A percentile compares a stretch with the other conserved stretches of the same genome.
phyloP scores from a whole-genome alignment of 2,113 vertebrate genomes.

The Tenebrosternarchus preto region DNA sequence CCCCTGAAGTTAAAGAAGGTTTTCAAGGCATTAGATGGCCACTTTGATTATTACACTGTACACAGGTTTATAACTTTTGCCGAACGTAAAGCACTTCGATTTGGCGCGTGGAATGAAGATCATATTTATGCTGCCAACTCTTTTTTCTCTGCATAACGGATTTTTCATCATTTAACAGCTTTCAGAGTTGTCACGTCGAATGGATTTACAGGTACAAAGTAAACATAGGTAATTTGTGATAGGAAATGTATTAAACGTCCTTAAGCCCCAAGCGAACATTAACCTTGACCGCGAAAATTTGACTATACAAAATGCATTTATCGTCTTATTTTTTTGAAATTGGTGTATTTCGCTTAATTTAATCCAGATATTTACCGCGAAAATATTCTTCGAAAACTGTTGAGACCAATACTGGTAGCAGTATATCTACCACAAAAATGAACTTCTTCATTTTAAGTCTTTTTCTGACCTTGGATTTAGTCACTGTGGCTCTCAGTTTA shows the following conservation, averaged over 20 bases:
- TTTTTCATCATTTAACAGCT: conserved; percentile 38
- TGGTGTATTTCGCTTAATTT: no score
- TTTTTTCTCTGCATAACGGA: conserved; percentile 45
- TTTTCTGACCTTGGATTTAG: conserved; percentile 85
- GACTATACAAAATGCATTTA: conserved; percentile 25
- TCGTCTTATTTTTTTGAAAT: background rate
- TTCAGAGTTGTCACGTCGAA: conserved; percentile 44
- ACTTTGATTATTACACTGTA: background rate
- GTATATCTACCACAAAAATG: conserved; percentile 67
- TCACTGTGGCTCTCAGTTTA: conserved; percentile 83
- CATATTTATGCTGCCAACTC: conserved; percentile 18
- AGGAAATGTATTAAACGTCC: background rate
- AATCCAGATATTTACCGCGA: no score
- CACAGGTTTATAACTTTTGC: no score
- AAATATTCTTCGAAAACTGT: background rate
- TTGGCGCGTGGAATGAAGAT: conserved; percentile 35
- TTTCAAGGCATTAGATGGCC: conserved; percentile 30
- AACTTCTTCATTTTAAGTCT: conserved; percentile 85
- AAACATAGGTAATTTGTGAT: conserved; percentile 25
- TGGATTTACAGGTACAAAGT: conserved; percentile 58
- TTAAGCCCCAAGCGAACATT: no score
- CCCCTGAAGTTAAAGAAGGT: no score
- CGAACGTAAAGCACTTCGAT: background rate
- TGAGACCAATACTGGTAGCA: background rate
- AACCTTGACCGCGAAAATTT: background rate